Evolutionary conservation across 2,888 invertebrate species (phyloP), one percentile per base, ranked within the genome.

Genomic region (Drosophila recens): DNA sequence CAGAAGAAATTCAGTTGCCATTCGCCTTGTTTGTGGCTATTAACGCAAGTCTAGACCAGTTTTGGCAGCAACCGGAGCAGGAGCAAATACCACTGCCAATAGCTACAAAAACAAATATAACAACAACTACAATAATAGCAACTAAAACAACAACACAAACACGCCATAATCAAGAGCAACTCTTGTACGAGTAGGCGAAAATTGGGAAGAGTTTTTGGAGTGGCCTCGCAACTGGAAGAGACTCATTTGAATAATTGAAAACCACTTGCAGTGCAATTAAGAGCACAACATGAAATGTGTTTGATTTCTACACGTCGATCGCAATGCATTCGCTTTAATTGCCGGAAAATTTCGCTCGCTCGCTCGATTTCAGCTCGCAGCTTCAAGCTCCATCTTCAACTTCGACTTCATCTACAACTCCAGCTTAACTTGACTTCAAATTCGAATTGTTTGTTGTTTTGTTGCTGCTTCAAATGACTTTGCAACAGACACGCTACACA

Each of bases 181-280:
- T 72, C 51, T 33, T 56, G 15, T 40, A 23, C 61, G 56, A 57
- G 72, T 72, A 63, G 67, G 57, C 67, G 73, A 73, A 71, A 54
- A 61, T 75, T 62, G 40, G 61, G 34, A 42, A 75, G 52, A 70
- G 58, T 66, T 79, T 54, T 48, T 43, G 66, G 48, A 71, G 67
- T 70, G 70, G 54, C 58, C 51, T 61, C 57, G 62, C 65, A 62
- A 30, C 57, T 40, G 77, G 72, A 79, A 78, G 75, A 71, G 82
- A 68, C 75, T 75, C 86, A 86, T 84, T 88, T 84, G 81, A 88
- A 86, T 84, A 88, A 84, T 84, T 88, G 86, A 88, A 84, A 86
- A 79, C 59, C 88, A 86, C 87, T 84, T 86, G 83, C 79, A 75
- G 67, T 79, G 79, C 88, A 84, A 88, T 84, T 83, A 86, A 84